phyloP scores from a whole-genome alignment of 2,888 invertebrate genomes.

The Megastigmus dorsalis region DNA sequence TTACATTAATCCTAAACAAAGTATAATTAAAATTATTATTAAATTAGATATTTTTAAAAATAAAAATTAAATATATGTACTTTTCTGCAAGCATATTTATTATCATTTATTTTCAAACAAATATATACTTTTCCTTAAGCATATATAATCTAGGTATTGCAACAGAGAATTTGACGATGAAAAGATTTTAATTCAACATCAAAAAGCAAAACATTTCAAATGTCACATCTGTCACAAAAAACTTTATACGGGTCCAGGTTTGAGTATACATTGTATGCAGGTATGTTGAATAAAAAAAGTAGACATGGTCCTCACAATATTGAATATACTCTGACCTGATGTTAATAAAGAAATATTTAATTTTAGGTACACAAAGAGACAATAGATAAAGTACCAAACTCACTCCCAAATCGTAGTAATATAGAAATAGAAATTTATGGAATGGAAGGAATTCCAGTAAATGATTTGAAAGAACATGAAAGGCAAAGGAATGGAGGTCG shows the following conservation, averaged over 20 bases:
- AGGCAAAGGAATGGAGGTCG: conserved; percentile 84
- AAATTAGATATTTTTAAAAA: too few relatives aligned
- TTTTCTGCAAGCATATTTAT: too few relatives aligned
- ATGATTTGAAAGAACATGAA: conserved; percentile 96
- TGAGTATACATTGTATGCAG: conserved; percentile 99
- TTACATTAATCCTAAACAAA: neutral
- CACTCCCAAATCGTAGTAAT: conserved; percentile 96
- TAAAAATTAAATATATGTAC: too few relatives aligned
- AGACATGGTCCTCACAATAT: neutral
- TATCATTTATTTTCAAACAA: neutral
- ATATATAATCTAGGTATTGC: conserved; percentile 88
- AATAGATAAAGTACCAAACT: conserved; percentile 99
- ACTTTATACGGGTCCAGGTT: conserved; percentile 97
- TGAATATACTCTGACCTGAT: neutral
- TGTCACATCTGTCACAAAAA: conserved; percentile 99
- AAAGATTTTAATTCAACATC: conserved; percentile 99
- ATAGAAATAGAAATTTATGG: conserved; percentile 99
- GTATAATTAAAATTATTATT: too few relatives aligned
- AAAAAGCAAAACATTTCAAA: conserved; percentile 99
- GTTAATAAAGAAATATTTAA: neutral
- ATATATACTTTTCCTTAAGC: conserved; percentile 76
- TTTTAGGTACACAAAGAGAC: conserved; percentile 97
- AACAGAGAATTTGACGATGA: conserved; percentile 99
- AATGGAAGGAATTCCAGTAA: conserved; percentile 99
- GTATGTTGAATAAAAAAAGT: conserved; percentile 75